Percentiles rank a stretch among this genome's conserved stretches.
Conservation (phyloP, 2,888 invertebrate genomes). For the Choristoneura rosaceana region DNA sequence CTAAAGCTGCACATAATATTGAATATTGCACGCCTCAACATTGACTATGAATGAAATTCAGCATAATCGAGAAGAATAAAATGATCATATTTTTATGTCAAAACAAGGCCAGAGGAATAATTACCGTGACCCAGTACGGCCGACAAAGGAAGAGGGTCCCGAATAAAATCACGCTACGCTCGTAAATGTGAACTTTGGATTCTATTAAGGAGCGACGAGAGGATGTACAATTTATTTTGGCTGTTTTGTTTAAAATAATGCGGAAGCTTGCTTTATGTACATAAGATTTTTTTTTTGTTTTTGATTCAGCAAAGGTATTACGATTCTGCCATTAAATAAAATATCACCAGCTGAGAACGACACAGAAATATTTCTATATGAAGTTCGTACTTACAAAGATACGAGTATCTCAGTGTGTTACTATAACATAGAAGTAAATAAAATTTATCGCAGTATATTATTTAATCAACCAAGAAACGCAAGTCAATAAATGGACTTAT, state of each 20-base stretch:
- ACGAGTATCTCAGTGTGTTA: too few species aligned
- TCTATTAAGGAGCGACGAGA: constrained; percentile 54
- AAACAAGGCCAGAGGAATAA: constrained; percentile 50
- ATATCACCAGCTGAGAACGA: too few species aligned
- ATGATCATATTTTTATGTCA: constrained; percentile 33
- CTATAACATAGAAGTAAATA: too few species aligned
- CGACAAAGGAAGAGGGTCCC: constrained; percentile 50
- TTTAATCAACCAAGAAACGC: too few species aligned
- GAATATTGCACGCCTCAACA: neutral
- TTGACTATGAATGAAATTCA: constrained; percentile 6
- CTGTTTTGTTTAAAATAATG: constrained; percentile 30
- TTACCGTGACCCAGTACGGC: constrained; percentile 48
- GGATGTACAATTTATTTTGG: constrained; percentile 47
- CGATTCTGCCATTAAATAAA: too few species aligned
- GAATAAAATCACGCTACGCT: constrained; percentile 55
- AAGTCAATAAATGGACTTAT: too few species aligned
- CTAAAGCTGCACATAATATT: neutral
- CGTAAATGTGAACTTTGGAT: constrained; percentile 57
- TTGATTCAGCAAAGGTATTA: neutral
- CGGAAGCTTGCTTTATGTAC: neutral
- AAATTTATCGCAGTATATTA: too few species aligned
- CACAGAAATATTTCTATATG: too few species aligned
- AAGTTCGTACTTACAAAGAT: too few species aligned
- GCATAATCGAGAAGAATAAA: constrained; percentile 26
- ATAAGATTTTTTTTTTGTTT: neutral